These are phyloP conservation scores for Gymnosoma rotundatum DNA, from an alignment of 2,888 invertebrate genomes.

Conservation along the genomic window DNA sequence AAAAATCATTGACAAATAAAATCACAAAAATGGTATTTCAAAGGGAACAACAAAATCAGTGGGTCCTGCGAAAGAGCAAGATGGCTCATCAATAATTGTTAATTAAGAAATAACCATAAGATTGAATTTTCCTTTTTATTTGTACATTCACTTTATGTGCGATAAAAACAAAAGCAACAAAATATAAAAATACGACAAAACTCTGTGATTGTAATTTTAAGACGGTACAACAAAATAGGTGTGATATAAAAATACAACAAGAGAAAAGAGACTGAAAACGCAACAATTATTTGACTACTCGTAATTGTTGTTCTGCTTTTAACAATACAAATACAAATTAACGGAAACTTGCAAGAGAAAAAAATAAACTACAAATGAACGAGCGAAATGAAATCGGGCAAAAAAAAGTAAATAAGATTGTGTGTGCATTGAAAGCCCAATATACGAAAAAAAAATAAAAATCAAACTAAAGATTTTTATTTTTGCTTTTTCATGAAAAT, in stretches of 20 bases:
- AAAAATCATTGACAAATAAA: slow-evolving; percentile 17
- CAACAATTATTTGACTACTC: slow-evolving; percentile 28
- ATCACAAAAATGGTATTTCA: slow-evolving; percentile 45
- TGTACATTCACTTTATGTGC: background rate
- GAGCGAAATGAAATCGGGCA: background rate
- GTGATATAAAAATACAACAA: background rate
- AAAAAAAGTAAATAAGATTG: slow-evolving; percentile 20
- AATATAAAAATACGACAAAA: slow-evolving; percentile 1
- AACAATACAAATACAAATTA: slow-evolving; percentile 50
- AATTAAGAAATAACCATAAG: slow-evolving; percentile 64
- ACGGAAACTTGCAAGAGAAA: slow-evolving; percentile 38
- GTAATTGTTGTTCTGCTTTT: slow-evolving; percentile 44
- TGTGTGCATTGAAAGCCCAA: background rate
- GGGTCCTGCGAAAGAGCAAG: background rate
- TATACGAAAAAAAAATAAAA: slow-evolving; percentile 1
- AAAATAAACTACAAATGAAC: slow-evolving; percentile 39
- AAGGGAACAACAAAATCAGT: slow-evolving; percentile 7
- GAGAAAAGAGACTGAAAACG: background rate
- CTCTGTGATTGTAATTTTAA: background rate
- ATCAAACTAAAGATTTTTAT: background rate
- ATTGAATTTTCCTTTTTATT: slow-evolving; percentile 16
- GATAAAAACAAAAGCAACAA: background rate
- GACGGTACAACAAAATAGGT: background rate
- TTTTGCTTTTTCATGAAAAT: slow-evolving; percentile 42
- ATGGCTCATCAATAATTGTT: slow-evolving; percentile 57